Evolutionary conservation across 2,888 invertebrate species (phyloP), one percentile per base, ranked within the genome.

Genomic region (Apodemia duryi): DNA sequence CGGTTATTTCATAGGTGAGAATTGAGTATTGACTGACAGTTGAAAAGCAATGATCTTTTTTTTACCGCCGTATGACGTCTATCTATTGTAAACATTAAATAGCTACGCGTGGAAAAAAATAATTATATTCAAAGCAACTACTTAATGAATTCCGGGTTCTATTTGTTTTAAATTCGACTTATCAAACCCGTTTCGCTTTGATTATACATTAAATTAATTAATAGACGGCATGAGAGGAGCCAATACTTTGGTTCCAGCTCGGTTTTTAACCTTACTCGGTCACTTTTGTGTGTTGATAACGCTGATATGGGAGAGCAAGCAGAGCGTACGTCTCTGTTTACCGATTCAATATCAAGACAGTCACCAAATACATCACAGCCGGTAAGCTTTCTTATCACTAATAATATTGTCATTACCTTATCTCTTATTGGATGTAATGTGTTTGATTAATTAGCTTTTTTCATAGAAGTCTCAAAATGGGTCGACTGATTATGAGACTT

Each of bases 201-300:
- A 21, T 7, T 21, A 7, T 51, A 21, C n/a, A 21, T 21, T 7
- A 60, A 60, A 57, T 64, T 61, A 63, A 61, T 63, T 62, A 67
- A 66, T 67, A 67, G 73, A 72, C 79, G 88, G 84, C 69, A 91
- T 91, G 91, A 85, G 86, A 86, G 86, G 86, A 69, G 85, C 85
- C 54, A 84, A 79, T 81, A 92, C 77, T 61, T 77, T 95, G 67
- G 93, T 95, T 71, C 95, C 96, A 70, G 94, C 95, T 65, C 92
- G 95, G 73, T 96, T 96, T 85, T 84, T 96, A 71, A 93, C 94
- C 68, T 89, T 96, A 63, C 86, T 95, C 68, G 94, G 95, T 64
- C 96, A 96, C 84, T 89, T 96, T 65, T 93, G 94, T 67, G 93
- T 96, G 72, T 89, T 94, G 63, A 91, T 95, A 67, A 93, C 94